Evolutionary conservation across 92 coral and sea anemone genomes (phyloP).

Genomic region (Palythoa heliodiscus): DNA sequence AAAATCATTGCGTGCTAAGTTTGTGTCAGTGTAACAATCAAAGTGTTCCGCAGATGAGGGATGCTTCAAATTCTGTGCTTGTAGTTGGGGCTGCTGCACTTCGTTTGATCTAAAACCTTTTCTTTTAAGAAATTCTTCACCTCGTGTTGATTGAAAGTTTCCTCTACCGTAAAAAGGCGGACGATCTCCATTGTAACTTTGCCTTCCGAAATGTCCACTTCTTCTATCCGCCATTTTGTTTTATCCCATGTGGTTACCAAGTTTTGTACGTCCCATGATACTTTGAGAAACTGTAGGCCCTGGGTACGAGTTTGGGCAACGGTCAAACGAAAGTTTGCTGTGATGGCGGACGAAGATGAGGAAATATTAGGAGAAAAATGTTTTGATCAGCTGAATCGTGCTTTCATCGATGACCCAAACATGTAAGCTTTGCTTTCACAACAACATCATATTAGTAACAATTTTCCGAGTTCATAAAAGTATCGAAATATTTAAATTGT

Average conservation of each 20-base stretch:
- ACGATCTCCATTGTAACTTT: constrained; percentile 11
- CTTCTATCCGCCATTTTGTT: constrained; percentile 35
- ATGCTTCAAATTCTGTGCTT: background rate
- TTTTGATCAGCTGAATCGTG: constrained; percentile 75
- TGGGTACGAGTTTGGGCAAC: constrained; percentile 5
- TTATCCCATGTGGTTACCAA: constrained; percentile 28
- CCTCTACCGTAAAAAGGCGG: background rate
- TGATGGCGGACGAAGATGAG: constrained; percentile 69
- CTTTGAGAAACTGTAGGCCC: constrained; percentile 15
- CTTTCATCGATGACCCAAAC: constrained; percentile 69
- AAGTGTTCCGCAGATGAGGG: background rate
- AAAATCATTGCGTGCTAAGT: background rate
- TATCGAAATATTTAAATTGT: background rate
- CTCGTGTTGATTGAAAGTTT: background rate
- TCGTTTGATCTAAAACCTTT: background rate
- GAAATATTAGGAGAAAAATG: constrained; percentile 57
- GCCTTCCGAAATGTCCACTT: background rate
- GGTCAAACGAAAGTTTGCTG: constrained; percentile 35
- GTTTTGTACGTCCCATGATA: constrained; percentile 19
- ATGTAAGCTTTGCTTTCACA: constrained; percentile 66
- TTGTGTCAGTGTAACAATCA: background rate
- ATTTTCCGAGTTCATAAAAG: background rate
- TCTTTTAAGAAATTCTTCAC: background rate
- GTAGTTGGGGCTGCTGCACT: background rate
- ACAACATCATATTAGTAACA: background rate